These are phyloP conservation scores for Carcina quercana DNA, from an alignment of 2,888 invertebrate genomes.

Conservation along the genomic window DNA sequence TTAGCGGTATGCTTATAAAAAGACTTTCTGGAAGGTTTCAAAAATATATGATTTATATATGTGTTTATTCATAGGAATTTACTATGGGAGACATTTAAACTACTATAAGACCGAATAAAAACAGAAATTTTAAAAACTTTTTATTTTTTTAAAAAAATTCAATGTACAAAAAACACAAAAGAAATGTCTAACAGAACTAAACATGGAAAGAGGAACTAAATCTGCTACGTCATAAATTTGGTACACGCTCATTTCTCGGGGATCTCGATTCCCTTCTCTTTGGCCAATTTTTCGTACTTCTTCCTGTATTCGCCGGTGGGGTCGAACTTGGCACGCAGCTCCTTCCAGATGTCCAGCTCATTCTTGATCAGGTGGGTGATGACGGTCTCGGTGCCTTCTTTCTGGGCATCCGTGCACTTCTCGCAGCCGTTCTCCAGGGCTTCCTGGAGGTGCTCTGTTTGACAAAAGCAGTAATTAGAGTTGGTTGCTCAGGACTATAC, in stretches of 20 bases:
- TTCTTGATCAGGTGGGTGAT: slow-evolving; percentile 79
- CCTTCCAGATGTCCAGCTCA: slow-evolving; percentile 77
- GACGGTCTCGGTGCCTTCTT: slow-evolving; percentile 75
- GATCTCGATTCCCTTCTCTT: slow-evolving; percentile 58
- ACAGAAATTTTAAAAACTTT: background rate
- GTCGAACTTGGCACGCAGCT: slow-evolving; percentile 80
- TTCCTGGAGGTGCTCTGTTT: slow-evolving; percentile 77
- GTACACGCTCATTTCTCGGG: slow-evolving; percentile 25
- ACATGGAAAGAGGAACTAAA: no score
- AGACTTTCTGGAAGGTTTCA: background rate
- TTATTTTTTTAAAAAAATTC: background rate
- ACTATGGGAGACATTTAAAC: no score
- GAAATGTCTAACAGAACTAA: background rate
- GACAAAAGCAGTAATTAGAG: no score
- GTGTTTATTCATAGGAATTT: no score
- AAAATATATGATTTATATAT: no score
- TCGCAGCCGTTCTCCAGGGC: slow-evolving; percentile 78
- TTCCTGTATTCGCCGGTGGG: slow-evolving; percentile 77
- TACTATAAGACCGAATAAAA: no score
- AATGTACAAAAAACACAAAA: background rate
- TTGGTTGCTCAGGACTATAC: no score
- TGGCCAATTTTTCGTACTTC: slow-evolving; percentile 77
- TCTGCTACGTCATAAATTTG: no score
- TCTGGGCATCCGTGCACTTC: slow-evolving; percentile 80
- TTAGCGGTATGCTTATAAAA: no score